Conservation (phyloP, 2,797 vertebrate genomes). For the Alosa sapidissima region DNA sequence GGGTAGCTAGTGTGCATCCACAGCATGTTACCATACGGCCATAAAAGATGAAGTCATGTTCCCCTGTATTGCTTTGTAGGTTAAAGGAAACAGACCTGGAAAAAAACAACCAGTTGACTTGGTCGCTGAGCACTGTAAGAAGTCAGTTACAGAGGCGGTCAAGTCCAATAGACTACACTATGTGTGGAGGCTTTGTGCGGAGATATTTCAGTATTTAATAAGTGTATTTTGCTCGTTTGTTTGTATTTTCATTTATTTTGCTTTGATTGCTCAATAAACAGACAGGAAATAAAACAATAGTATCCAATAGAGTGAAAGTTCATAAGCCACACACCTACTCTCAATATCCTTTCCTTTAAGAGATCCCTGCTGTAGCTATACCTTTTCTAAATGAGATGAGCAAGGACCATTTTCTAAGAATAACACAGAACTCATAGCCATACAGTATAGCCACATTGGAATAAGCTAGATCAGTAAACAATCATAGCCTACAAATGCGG, state of each 20-base stretch:
- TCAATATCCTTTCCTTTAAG: too few relatives aligned
- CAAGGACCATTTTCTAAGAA: too few relatives aligned
- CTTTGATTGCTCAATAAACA: neutral
- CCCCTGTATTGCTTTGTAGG: constrained; percentile 10
- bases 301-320: too few relatives aligned
- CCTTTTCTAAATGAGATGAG: too few relatives aligned
- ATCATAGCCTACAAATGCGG: too few relatives aligned
- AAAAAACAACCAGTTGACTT: constrained; percentile 30
- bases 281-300: neutral
- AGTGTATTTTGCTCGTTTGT: neutral
- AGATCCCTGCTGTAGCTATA: too few relatives aligned
- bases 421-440: too few relatives aligned
- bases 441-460: too few relatives aligned
- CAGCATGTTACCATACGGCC: neutral
- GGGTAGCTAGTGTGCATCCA: neutral
- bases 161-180: neutral
- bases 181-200: neutral
- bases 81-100: neutral
- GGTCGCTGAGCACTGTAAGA: constrained; percentile 21
- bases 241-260: neutral
- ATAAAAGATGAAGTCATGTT: constrained; percentile 17
- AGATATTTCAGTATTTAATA: neutral
- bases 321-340: too few relatives aligned
- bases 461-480: too few relatives aligned
- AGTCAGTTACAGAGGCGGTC: neutral